Evolutionary conservation across 2,888 invertebrate species (phyloP).

Genomic region (Eilema griseolum): DNA sequence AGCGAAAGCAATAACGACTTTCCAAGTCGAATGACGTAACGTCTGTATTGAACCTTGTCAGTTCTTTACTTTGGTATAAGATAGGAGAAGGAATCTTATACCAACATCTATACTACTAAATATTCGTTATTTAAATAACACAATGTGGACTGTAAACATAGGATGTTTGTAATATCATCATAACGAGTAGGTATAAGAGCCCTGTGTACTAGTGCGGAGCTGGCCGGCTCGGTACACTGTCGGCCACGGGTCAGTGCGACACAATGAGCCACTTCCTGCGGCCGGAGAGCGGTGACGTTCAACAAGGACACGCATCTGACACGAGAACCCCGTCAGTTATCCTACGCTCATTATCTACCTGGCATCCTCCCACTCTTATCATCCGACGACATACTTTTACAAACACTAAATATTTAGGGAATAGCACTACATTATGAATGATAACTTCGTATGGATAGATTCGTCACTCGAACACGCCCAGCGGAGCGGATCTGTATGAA

Average conservation of each 20-base stretch:
- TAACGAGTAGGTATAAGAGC: slow-evolving; percentile 17
- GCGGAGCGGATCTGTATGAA: background rate
- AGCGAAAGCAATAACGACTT: background rate
- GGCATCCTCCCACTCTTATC: slow-evolving; percentile 20
- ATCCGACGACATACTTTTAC: slow-evolving; percentile 31
- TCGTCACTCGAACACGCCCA: background rate
- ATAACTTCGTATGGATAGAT: background rate
- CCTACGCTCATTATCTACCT: slow-evolving; percentile 54
- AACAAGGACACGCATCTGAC: slow-evolving; percentile 78
- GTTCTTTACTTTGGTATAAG: background rate
- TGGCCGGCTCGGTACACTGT: slow-evolving; percentile 20
- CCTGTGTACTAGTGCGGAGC: slow-evolving; percentile 23
- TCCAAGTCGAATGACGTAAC: background rate
- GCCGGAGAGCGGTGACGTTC: slow-evolving; percentile 58
- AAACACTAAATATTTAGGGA: background rate
- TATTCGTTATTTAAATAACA: slow-evolving; percentile 20
- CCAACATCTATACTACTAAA: background rate
- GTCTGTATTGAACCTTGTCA: background rate
- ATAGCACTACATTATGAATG: background rate
- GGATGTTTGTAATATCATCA: slow-evolving; percentile 41
- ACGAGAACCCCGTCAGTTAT: slow-evolving; percentile 63
- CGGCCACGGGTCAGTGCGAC: slow-evolving; percentile 77
- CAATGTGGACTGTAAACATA: slow-evolving; percentile 24
- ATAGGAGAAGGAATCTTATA: background rate
- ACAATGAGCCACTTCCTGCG: slow-evolving; percentile 83